These are phyloP conservation scores for Pituophis catenifer DNA, from an alignment of 2,113 vertebrate genomes.

Conservation along the genomic window DNA sequence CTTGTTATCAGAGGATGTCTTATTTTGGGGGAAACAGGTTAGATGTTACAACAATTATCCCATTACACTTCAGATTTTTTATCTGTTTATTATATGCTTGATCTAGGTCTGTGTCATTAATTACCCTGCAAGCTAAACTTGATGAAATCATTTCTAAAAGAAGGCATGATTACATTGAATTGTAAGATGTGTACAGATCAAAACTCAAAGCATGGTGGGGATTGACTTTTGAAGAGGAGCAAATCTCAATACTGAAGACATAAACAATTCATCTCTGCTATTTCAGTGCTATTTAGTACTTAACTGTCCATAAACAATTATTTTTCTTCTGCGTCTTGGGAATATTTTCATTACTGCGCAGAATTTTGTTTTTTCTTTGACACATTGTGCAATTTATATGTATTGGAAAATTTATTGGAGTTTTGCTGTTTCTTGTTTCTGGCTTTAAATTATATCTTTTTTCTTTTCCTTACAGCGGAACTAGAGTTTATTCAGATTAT, in stretches of 20 bases:
- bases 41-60: background rate
- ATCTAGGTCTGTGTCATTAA: background rate
- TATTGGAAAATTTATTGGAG: background rate
- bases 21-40: too few species aligned
- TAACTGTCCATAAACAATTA: background rate
- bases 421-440: background rate
- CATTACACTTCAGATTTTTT: background rate
- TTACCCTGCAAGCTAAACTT: background rate
- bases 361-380: background rate
- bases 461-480: slow-evolving; percentile 80
- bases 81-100: background rate
- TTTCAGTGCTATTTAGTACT: background rate
- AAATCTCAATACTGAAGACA: background rate
- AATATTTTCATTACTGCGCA: background rate
- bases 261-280: background rate
- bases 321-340: background rate
- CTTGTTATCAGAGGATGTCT: too few species aligned
- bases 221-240: background rate
- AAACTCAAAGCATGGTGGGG: background rate
- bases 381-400: background rate
- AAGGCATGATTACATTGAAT: background rate
- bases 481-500: slow-evolving; percentile 97
- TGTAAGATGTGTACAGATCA: background rate
- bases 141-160: background rate
- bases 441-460: background rate